These are phyloP conservation scores for Oreotrochilus melanogaster DNA, from an alignment of 2,113 vertebrate species.

Conservation along the genomic window DNA sequence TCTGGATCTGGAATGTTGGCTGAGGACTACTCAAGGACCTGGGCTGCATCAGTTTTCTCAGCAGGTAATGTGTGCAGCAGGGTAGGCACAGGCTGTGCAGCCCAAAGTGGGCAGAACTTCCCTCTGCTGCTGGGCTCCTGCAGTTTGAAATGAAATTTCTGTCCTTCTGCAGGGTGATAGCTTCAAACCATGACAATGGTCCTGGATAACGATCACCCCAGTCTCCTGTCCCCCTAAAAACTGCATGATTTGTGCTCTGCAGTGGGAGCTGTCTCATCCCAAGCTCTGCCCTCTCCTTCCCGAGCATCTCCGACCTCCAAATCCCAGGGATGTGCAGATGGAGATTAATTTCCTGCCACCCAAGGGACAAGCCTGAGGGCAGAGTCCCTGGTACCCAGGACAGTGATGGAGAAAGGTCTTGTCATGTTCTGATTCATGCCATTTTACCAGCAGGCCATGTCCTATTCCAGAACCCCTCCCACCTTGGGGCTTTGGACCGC, in stretches of 20 bases:
- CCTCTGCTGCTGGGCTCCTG: fast-evolving
- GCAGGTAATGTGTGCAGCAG: fast-evolving
- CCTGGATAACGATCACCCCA: not conserved
- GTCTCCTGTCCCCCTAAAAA: not conserved
- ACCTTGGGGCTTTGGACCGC: not conserved
- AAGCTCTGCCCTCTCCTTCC: fast-evolving
- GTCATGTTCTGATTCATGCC: not conserved
- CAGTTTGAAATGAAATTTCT: not conserved
- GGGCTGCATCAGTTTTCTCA: not conserved
- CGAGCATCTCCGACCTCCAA: fast-evolving
- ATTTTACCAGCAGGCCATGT: fast-evolving
- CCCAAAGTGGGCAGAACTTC: not conserved
- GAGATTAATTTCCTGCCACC: fast-evolving
- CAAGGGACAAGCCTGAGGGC: not conserved
- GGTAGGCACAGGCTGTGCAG: fast-evolving
- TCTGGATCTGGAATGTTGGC: not conserved
- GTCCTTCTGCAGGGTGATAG: not conserved
- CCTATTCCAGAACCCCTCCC: not conserved
- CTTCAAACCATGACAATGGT: not conserved
- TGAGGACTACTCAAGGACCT: not conserved
- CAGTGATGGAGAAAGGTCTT: not conserved
- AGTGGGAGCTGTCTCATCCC: not conserved
- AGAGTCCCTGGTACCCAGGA: fast-evolving
- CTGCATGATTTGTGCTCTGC: fast-evolving
- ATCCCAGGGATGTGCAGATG: fast-evolving